These are phyloP conservation scores for Calycopis cecrops DNA, from an alignment of 1,140 invertebrate genomes.

Conservation along the genomic window DNA sequence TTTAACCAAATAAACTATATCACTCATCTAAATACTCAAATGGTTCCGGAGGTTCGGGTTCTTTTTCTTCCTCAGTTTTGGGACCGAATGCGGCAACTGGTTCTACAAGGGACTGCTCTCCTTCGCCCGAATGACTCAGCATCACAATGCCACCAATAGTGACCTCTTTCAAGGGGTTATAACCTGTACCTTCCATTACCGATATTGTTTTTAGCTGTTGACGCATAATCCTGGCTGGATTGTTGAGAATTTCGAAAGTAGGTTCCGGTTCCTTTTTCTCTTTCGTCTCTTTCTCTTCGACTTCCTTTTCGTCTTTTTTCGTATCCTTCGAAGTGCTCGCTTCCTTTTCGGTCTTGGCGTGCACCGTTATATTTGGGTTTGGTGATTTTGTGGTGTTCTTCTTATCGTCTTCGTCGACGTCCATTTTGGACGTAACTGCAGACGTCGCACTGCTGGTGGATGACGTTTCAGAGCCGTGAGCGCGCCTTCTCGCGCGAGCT, in stretches of 20 bases:
- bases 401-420: conserved; percentile 81
- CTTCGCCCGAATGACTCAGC: conserved; percentile 88
- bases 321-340: conserved; percentile 61
- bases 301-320: conserved; percentile 75
- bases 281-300: conserved; percentile 76
- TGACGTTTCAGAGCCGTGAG: conserved; percentile 76
- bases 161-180: conserved; percentile 92
- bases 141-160: conserved; percentile 97
- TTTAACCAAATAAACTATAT: conserved; percentile 40
- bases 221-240: conserved; percentile 95
- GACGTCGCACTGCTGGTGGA: conserved; percentile 47
- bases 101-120: conserved; percentile 93
- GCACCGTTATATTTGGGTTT: conserved; percentile 76
- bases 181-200: conserved; percentile 87
- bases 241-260: conserved; percentile 92
- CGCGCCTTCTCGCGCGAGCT: conserved; percentile 86
- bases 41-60: conserved; percentile 96
- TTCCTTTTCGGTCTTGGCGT: conserved; percentile 75
- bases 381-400: conserved; percentile 77
- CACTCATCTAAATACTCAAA: conserved; percentile 95
- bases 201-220: conserved; percentile 94
- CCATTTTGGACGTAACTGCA: conserved; percentile 81
- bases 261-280: conserved; percentile 91
- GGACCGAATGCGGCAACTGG: conserved; percentile 95
- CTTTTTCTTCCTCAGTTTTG: conserved; percentile 95